Conservation (phyloP, 2,888 invertebrate species). For the Philonicus albiceps region DNA sequence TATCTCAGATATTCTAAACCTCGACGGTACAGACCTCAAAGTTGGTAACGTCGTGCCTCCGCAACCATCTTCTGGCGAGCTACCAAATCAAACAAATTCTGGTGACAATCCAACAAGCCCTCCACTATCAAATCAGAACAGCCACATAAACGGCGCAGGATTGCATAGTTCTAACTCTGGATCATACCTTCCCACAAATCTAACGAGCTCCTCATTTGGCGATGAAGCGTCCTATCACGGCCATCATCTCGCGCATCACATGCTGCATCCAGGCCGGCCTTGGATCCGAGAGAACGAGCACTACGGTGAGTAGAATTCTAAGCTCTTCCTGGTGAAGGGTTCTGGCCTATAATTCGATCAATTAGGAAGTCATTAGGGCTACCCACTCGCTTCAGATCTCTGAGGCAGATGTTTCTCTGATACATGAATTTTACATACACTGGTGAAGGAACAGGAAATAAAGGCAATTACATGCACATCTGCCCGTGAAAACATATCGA, state of each 20-base stretch:
- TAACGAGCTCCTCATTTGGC: constrained; percentile 54
- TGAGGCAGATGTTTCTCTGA: constrained; percentile 39
- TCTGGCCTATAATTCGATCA: constrained; percentile 19
- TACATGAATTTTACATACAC: background rate
- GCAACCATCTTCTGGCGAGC: constrained; percentile 23
- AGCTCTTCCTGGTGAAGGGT: background rate
- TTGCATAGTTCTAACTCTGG: constrained; percentile 13
- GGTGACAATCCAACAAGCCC: constrained; percentile 6
- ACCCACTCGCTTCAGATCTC: background rate
- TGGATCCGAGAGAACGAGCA: constrained; percentile 62
- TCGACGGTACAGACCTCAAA: constrained; percentile 72
- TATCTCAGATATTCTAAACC: constrained; percentile 91
- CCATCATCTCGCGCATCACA: constrained; percentile 61
- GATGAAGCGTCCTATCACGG: constrained; percentile 61
- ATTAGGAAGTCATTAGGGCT: constrained; percentile 37
- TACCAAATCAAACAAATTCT: constrained; percentile 14
- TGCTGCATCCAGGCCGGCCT: constrained; percentile 57
- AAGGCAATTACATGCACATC: constrained; percentile 49
- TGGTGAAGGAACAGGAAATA: constrained; percentile 14
- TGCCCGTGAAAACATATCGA: constrained; percentile 44
- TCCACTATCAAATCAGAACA: constrained; percentile 41
- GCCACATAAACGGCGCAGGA: constrained; percentile 43
- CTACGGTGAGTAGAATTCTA: constrained; percentile 58
- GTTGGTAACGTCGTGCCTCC: constrained; percentile 39
- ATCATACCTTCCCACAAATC: constrained; percentile 51